phyloP scores from a whole-genome alignment of 2,113 vertebrate species.

The Erythrolamprus reginae region DNA sequence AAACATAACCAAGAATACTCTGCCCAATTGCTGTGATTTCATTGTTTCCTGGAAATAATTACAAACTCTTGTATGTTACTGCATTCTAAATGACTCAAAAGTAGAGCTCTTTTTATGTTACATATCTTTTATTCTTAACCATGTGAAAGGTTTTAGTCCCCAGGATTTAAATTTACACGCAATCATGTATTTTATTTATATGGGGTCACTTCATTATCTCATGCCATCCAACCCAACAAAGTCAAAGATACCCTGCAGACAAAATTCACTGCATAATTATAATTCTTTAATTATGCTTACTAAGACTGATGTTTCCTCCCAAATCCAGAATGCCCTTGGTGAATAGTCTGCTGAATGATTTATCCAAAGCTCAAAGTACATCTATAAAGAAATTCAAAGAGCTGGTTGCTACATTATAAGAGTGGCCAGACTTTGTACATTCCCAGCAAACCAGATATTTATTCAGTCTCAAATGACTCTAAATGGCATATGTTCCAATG shows the following conservation, averaged over 20 bases:
- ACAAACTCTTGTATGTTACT: constrained; percentile 19
- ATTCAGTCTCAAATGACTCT: neutral
- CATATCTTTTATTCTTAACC: neutral
- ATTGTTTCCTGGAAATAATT: constrained; percentile 25
- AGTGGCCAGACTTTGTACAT: neutral
- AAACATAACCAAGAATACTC: neutral
- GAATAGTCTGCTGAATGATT: neutral
- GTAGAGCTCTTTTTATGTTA: constrained; percentile 4
- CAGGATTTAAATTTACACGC: neutral
- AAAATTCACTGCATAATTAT: neutral
- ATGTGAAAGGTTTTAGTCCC: neutral
- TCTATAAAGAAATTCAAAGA: neutral
- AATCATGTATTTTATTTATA: neutral
- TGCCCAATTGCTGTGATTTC: neutral
- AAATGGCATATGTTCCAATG: neutral
- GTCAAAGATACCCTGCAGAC: neutral
- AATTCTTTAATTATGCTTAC: neutral
- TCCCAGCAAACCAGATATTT: neutral
- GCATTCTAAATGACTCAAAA: constrained; percentile 5
- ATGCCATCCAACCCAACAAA: neutral
- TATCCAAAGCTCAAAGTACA: neutral
- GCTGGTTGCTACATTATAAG: neutral
- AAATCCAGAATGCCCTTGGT: neutral
- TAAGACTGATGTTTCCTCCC: neutral
- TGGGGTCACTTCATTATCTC: neutral